Percentiles rank a stretch among this genome's conserved stretches.
Conservation (phyloP, 2,113 vertebrate species). For the Brienomyrus brachyistius region DNA sequence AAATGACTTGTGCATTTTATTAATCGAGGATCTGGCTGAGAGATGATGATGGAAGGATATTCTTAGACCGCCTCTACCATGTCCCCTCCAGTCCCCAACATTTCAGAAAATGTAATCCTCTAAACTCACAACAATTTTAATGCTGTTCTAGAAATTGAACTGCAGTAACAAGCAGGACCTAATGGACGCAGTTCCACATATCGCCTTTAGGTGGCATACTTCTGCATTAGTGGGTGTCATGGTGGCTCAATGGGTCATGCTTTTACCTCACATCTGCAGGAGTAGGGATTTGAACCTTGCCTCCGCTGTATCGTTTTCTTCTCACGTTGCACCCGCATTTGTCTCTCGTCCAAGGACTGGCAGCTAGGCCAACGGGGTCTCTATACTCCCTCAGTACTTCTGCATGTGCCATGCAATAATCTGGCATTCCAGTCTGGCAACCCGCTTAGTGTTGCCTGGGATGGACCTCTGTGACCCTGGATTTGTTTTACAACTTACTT, state of each 20-base stretch:
- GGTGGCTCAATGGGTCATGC: background rate
- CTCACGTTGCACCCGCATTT: background rate
- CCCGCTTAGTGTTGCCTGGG: background rate
- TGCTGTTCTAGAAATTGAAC: background rate
- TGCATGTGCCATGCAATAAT: background rate
- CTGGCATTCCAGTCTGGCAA: background rate
- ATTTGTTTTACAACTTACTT: background rate
- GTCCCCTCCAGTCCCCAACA: background rate
- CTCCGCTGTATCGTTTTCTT: background rate
- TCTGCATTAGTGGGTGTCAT: background rate
- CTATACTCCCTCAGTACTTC: background rate
- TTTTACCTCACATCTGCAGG: background rate
- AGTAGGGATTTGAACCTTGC: background rate
- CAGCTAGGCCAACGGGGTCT: background rate
- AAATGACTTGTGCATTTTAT: constrained; percentile 4
- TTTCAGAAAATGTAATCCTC: background rate
- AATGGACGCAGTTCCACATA: background rate
- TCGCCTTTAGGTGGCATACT: background rate
- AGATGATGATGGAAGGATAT: constrained; percentile 12
- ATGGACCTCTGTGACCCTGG: background rate
- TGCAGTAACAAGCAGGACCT: background rate
- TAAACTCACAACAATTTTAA: constrained; percentile 1
- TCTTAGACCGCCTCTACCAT: background rate
- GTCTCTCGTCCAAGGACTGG: background rate
- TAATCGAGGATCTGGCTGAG: constrained; percentile 12